Evolutionary conservation across 2,797 vertebrate genomes (phyloP).

Genomic region (Urosaurus nigricauda): DNA sequence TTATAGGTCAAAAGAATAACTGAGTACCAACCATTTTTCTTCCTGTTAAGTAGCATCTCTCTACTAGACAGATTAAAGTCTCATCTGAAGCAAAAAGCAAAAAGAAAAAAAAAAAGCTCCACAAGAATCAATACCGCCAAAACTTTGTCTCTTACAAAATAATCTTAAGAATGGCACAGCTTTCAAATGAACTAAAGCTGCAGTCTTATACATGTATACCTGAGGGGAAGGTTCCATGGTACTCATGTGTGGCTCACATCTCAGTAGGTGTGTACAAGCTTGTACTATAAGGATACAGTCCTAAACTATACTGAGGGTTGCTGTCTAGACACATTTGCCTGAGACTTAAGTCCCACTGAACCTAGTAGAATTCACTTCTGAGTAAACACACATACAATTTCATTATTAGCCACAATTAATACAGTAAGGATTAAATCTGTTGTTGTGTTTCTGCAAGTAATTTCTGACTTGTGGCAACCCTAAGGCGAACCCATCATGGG

Average conservation of each 20-base stretch:
- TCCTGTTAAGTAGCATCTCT: not conserved
- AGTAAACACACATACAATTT: not conserved
- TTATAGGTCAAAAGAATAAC: not conserved
- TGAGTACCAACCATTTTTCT: not conserved
- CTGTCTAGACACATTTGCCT: not conserved
- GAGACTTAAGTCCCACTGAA: not conserved
- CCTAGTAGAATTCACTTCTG: not conserved
- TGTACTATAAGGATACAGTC: not conserved
- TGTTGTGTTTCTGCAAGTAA: too few relatives aligned
- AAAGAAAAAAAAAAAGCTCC: not conserved
- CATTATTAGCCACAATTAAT: not conserved
- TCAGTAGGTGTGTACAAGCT: not conserved
- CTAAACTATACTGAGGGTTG: not conserved
- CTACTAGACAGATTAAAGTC: not conserved
- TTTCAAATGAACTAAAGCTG: not conserved
- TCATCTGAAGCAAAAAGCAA: not conserved
- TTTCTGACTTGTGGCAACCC: too few relatives aligned
- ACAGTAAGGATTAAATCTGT: not conserved
- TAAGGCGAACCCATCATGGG: too few relatives aligned
- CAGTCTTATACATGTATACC: not conserved
- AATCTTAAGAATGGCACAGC: not conserved
- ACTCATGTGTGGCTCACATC: not conserved
- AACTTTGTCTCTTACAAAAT: conserved; percentile 3
- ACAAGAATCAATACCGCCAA: conserved; percentile 32
- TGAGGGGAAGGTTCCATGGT: not conserved